Percentiles rank a stretch among this genome's conserved stretches.
Evolutionary conservation across 1,140 invertebrate genomes (phyloP).

Genomic region (Laodelphax striatellus): DNA sequence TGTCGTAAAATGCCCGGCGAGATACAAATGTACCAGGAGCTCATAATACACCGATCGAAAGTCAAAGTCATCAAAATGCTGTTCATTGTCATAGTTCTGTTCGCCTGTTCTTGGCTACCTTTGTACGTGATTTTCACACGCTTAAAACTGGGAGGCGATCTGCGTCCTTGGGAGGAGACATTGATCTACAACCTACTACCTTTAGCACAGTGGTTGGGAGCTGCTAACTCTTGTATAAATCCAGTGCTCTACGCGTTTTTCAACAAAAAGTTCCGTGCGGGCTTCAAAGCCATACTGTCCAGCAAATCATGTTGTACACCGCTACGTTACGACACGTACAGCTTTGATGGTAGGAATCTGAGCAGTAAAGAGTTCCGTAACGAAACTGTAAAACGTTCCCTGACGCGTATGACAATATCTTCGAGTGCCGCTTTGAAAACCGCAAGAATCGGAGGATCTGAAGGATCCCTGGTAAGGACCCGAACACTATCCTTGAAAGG

Average conservation of each 20-base stretch:
- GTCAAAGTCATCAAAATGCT: conserved; percentile 50
- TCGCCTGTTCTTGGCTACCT: conserved; percentile 52
- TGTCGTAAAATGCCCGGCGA: conserved; percentile 27
- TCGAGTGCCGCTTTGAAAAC: not conserved
- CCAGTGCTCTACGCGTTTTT: conserved; percentile 52
- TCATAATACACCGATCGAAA: conserved; percentile 24
- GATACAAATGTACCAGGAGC: conserved; percentile 21
- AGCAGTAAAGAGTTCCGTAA: conserved; percentile 8
- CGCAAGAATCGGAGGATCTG: not conserved
- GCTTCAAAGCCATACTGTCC: conserved; percentile 40
- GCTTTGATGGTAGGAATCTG: conserved; percentile 41
- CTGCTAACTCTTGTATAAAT: conserved; percentile 38
- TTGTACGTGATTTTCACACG: conserved; percentile 42
- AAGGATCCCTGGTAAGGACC: not conserved
- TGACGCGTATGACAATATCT: conserved; percentile 19
- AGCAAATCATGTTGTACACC: conserved; percentile 28
- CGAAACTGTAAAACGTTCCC: conserved; percentile 7
- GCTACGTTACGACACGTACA: conserved; percentile 15
- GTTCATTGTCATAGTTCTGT: conserved; percentile 46
- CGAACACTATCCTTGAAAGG: not conserved
- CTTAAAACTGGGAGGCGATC: conserved; percentile 31
- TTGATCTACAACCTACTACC: conserved; percentile 37
- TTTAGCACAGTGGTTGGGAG: conserved; percentile 51
- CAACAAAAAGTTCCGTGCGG: conserved; percentile 50
- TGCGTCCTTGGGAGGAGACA: conserved; percentile 24